These are phyloP conservation scores for Apotomis turbidana DNA, from an alignment of 2,888 invertebrate species.

Conservation along the genomic window DNA sequence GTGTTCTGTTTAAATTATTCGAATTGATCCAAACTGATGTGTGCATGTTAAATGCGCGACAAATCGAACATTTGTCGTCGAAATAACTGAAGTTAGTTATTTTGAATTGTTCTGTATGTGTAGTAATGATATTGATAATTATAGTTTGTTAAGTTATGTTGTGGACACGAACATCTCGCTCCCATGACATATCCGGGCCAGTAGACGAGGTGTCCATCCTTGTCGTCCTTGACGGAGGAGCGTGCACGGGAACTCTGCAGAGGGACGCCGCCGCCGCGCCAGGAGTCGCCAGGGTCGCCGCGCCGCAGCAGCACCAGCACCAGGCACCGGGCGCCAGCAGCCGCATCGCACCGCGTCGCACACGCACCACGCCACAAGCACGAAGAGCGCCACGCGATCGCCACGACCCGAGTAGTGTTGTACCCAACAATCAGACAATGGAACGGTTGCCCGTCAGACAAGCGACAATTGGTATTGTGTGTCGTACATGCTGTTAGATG, in stretches of 20 bases:
- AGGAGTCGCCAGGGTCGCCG: constrained; percentile 48
- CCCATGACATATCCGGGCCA: constrained; percentile 99
- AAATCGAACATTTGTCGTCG: constrained; percentile 9
- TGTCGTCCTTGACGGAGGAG: constrained; percentile 99
- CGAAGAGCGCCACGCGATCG: constrained; percentile 81
- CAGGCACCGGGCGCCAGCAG: constrained; percentile 20
- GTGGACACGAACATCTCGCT: constrained; percentile 99
- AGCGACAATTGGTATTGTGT: constrained; percentile 83
- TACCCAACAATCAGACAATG: constrained; percentile 85
- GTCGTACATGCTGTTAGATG: constrained; percentile 83
- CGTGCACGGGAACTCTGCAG: constrained; percentile 91
- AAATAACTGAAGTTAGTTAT: constrained; percentile 26
- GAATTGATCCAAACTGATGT: constrained; percentile 37
- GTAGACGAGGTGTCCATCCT: constrained; percentile 99
- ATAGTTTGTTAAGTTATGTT: constrained; percentile 71
- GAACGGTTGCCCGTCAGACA: constrained; percentile 85
- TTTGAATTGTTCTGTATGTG: constrained; percentile 46
- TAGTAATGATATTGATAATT: constrained; percentile 40
- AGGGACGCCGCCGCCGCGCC: constrained; percentile 51
- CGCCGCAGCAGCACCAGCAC: constrained; percentile 42
- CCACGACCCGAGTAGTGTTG: constrained; percentile 84
- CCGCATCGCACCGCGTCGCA: constrained; percentile 56
- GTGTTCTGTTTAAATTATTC: constrained; percentile 13
- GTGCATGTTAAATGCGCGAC: constrained; percentile 39
- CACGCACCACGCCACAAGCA: constrained; percentile 55